Conservation (phyloP, 2,113 vertebrate species). For the Gymnobelideus leadbeateri region DNA sequence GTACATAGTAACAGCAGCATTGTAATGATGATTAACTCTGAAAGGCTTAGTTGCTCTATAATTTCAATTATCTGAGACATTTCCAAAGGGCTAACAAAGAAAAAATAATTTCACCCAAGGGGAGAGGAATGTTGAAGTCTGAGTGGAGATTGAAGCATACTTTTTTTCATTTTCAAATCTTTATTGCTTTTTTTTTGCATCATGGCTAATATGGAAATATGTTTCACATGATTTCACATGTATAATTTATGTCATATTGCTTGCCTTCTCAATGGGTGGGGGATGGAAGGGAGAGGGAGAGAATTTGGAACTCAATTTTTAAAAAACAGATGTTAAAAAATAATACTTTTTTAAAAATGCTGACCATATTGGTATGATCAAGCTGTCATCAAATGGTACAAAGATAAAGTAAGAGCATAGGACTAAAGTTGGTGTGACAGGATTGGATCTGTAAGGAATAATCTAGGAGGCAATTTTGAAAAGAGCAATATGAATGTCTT, state of each 20-base stretch:
- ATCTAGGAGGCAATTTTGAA: not conserved
- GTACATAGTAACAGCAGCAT: not conserved
- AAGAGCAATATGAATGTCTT: not conserved
- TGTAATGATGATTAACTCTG: not conserved
- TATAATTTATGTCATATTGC: not conserved
- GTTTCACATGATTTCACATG: not conserved
- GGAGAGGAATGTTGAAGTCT: not conserved
- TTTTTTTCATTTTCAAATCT: not conserved
- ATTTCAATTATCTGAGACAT: not conserved
- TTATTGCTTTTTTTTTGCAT: not conserved
- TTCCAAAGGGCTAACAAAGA: not conserved
- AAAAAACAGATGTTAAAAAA: not conserved
- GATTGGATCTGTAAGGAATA: not conserved
- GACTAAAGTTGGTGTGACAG: not conserved
- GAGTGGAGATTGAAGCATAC: not conserved
- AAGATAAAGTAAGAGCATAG: not conserved
- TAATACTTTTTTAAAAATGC: not conserved
- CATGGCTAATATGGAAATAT: not conserved
- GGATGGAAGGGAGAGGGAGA: not conserved
- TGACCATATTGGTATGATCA: not conserved
- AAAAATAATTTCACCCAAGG: not conserved
- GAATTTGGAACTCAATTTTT: not conserved
- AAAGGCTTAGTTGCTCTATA: not conserved
- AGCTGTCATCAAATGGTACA: not conserved
- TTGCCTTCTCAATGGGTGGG: not conserved